phyloP scores from a whole-genome alignment of 1,140 invertebrate genomes.

The Anastrepha ludens region DNA sequence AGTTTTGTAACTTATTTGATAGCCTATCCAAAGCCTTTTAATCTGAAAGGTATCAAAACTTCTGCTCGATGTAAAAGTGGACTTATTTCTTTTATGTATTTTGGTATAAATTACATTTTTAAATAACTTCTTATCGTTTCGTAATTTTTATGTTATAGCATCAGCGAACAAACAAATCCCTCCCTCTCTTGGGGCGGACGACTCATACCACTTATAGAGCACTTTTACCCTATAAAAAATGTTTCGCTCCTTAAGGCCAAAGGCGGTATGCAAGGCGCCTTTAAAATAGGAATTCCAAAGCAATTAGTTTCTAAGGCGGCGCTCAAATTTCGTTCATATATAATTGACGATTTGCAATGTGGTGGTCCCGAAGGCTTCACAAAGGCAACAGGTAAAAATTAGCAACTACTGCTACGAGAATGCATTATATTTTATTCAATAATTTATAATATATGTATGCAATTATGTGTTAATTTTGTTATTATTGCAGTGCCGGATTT shows the following conservation, averaged over 20 bases:
- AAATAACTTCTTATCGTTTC: no score
- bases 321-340: constrained; percentile 65
- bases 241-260: neutral
- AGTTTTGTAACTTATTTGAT: no score
- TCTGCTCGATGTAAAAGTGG: no score
- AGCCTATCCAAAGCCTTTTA: no score
- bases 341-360: constrained; percentile 63
- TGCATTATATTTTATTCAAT: no score
- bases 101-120: no score
- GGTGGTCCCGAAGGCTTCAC: constrained; percentile 62
- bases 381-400: constrained; percentile 63
- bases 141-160: constrained; percentile 57
- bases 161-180: constrained; percentile 69
- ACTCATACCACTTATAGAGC: constrained; percentile 62
- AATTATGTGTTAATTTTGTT: neutral
- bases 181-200: constrained; percentile 69
- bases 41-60: no score
- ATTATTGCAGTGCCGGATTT: neutral
- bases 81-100: no score
- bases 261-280: constrained; percentile 25
- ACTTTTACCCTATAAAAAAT: constrained; percentile 56
- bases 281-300: constrained; percentile 54
- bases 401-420: no score
- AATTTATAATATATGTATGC: neutral
- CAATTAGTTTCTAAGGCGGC: constrained; percentile 67